Percentiles rank a stretch among this genome's conserved stretches.
These are phyloP conservation scores for Leptopilina clavipes DNA, from an alignment of 1,140 invertebrate species.

Conservation along the genomic window DNA sequence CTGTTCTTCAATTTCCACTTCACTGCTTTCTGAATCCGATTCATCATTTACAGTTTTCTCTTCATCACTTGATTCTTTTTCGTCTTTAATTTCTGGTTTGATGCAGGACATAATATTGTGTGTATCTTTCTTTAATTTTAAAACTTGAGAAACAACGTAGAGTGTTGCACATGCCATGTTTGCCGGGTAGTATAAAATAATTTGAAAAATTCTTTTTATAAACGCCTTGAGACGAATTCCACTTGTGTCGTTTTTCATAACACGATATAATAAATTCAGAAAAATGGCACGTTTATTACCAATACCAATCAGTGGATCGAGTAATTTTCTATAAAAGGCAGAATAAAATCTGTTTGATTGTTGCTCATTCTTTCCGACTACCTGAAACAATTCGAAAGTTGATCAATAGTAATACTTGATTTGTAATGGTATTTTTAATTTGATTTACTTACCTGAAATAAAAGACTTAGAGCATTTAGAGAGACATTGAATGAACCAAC, in stretches of 20 bases:
- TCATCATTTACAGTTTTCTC: slow-evolving; percentile 35
- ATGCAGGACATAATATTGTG: slow-evolving; percentile 42
- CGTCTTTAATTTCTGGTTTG: slow-evolving; percentile 35
- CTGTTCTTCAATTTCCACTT: slow-evolving; percentile 38
- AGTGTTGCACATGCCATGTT: slow-evolving; percentile 82
- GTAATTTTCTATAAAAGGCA: slow-evolving; percentile 91
- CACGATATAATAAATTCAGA: slow-evolving; percentile 91
- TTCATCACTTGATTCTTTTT: slow-evolving; percentile 50
- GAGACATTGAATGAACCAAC: slow-evolving; percentile 87
- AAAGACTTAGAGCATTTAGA: slow-evolving; percentile 89
- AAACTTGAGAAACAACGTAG: slow-evolving; percentile 86
- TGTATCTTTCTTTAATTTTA: slow-evolving; percentile 55
- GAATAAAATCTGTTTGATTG: slow-evolving; percentile 85
- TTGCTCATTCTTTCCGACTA: slow-evolving; percentile 61
- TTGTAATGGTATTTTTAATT: background rate
- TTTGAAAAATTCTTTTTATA: slow-evolving; percentile 91
- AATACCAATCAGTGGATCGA: slow-evolving; percentile 84
- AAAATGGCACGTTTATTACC: slow-evolving; percentile 88
- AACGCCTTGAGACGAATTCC: slow-evolving; percentile 86
- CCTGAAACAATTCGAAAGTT: slow-evolving; percentile 63
- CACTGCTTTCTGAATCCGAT: background rate
- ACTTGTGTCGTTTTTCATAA: slow-evolving; percentile 87
- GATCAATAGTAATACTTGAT: no score
- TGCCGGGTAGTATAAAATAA: slow-evolving; percentile 75
- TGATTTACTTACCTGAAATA: slow-evolving; percentile 84